Percentiles rank a stretch among this genome's conserved stretches.
These are phyloP conservation scores for Pipistrellus nathusii DNA, from an alignment of 2,797 vertebrate genomes.

Conservation along the genomic window DNA sequence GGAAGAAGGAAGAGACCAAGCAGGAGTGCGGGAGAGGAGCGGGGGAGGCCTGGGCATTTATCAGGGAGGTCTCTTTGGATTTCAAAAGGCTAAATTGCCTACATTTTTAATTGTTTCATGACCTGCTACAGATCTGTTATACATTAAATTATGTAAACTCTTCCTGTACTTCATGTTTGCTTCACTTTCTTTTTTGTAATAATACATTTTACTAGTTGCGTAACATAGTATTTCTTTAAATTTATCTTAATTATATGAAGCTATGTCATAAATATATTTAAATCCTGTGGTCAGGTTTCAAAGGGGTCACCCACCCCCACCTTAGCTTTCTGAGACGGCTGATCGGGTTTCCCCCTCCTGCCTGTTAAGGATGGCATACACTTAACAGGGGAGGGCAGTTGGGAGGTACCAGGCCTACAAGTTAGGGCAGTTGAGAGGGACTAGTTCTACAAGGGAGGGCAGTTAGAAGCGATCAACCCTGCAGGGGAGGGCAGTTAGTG, in stretches of 20 bases:
- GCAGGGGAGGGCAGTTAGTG: no score
- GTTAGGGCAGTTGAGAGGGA: no score
- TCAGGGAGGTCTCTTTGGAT: not conserved
- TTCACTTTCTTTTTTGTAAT: not conserved
- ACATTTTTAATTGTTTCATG: not conserved
- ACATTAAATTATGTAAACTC: not conserved
- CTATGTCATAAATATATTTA: not conserved
- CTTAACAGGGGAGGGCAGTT: not conserved
- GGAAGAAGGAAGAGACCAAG: no score
- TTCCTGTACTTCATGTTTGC: not conserved
- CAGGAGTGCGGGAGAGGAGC: fast-evolving
- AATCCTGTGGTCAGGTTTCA: not conserved
- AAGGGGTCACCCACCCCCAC: not conserved
- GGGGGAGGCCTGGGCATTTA: not conserved
- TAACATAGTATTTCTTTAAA: not conserved
- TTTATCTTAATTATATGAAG: not conserved
- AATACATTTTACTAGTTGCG: not conserved
- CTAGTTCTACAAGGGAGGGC: no score
- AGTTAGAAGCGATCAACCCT: no score
- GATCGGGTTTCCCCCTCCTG: not conserved
- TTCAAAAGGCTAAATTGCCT: not conserved
- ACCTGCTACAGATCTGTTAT: not conserved
- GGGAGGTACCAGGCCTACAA: no score
- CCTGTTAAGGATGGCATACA: fast-evolving
- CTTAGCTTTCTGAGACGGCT: not conserved